Evolutionary conservation across 2,113 vertebrate species (phyloP), one percentile per base, ranked within the genome.

Genomic region (Varanus salvator): DNA sequence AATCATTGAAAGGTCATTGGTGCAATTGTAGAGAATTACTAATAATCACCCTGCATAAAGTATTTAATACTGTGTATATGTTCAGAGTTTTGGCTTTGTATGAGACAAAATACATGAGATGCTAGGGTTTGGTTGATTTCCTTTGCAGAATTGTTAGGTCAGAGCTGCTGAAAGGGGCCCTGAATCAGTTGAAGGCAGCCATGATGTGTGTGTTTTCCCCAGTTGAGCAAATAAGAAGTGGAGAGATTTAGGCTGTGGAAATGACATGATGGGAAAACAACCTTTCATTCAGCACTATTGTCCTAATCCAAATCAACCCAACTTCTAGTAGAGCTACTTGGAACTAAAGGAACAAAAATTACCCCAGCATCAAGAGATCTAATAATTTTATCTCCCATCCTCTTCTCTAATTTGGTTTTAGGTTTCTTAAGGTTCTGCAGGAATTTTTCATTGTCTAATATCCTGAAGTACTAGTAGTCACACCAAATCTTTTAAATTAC

Each of bases 401-500:
- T 9, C 23, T 48, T 50, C 38, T 50, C 48, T 54, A 31, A n/a
- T n/a, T 17, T 80, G 78, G 78, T 31, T 31, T 1, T 82, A 17
- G 11, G 8, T 9, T 8, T 60, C 38, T 82, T n/a, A 72, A 31
- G 71, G 71, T 72, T 72, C 71, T 34, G 31, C 5, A 71, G 27
- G 19, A 71, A 27, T 71, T 71, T 31, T 7, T 71, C 29, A 29
- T 27, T 69, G 21, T 27, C 66, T 21, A 69, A 57, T 71, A 31
- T 38, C 34, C 25, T 48, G 29, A 80, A 90, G 91, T 60, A 29
- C 52, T 19, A 27, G 8, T 15, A 74, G 38, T 50, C 44, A 31
- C 54, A 72, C 91, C 85, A 88, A 44, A 54, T 75, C 84, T 83
- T 38, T 86, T 75, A 82, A 80, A 91, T 72, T 87, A 25, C 23